phyloP scores from a whole-genome alignment of 2,888 invertebrate genomes.

The Acanthosepion esculentum region DNA sequence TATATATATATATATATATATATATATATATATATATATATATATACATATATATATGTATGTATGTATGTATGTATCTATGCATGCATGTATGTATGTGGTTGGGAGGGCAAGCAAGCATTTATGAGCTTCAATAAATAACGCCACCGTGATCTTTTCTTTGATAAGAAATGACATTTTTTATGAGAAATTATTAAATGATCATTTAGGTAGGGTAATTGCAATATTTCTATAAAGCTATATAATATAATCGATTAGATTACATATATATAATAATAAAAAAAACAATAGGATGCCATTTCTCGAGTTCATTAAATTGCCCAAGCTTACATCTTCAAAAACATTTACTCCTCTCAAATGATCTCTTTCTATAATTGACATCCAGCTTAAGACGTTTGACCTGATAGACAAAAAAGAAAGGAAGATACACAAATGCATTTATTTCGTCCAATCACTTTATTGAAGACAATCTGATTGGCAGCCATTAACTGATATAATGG shows the following conservation, averaged over 20 bases:
- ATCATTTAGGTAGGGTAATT: no score
- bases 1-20: constrained; percentile 38
- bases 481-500: not conserved
- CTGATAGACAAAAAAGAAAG: not conserved
- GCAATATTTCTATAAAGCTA: not conserved
- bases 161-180: no score
- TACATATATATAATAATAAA: not conserved
- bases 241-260: not conserved
- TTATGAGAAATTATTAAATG: no score
- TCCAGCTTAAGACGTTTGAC: not conserved
- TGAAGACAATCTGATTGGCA: constrained; percentile 9
- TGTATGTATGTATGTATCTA: not conserved
- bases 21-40: constrained; percentile 35
- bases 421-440: not conserved
- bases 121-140: no score
- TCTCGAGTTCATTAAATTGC: not conserved
- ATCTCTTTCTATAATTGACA: not conserved
- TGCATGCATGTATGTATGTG: not conserved
- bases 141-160: no score
- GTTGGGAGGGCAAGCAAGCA: no score
- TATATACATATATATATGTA: not conserved
- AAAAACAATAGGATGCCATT: not conserved
- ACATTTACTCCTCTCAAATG: not conserved
- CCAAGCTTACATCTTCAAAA: not conserved
- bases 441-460: not conserved